Evolutionary conservation across 2,113 vertebrate species (phyloP).

Genomic region (Mustela lutreola): DNA sequence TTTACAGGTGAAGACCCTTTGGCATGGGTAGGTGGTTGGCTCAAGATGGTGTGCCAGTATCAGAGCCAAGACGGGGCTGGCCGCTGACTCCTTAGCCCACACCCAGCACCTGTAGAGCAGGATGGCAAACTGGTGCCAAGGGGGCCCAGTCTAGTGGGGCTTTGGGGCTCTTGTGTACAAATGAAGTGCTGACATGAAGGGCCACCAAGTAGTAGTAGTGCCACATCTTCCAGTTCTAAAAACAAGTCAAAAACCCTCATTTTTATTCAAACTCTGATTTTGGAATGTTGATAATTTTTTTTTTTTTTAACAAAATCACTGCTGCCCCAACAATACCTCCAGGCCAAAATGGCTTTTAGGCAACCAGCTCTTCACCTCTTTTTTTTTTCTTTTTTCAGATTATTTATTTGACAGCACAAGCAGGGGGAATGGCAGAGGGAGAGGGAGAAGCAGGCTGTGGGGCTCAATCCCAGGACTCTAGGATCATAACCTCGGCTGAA

Average conservation of each 20-base stretch:
- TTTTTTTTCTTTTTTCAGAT: background rate
- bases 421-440: background rate
- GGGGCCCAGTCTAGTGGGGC: background rate
- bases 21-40: background rate
- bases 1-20: background rate
- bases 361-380: background rate
- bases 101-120: background rate
- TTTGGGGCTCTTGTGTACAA: background rate
- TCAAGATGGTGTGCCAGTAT: background rate
- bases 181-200: background rate
- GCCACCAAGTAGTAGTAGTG: background rate
- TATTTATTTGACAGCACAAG: background rate
- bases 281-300: background rate
- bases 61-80: background rate
- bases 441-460: background rate
- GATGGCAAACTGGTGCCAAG: background rate
- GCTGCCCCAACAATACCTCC: background rate
- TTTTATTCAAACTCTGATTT: constrained; percentile 19
- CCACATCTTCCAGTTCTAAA: background rate
- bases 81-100: background rate
- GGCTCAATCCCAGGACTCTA: background rate
- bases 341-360: background rate
- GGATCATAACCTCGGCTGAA: background rate
- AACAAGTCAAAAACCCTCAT: constrained; percentile 9
- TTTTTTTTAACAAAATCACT: background rate